Evolutionary conservation across 2,113 vertebrate genomes (phyloP), one percentile per base, ranked within the genome.

Genomic region (Albula goreensis): DNA sequence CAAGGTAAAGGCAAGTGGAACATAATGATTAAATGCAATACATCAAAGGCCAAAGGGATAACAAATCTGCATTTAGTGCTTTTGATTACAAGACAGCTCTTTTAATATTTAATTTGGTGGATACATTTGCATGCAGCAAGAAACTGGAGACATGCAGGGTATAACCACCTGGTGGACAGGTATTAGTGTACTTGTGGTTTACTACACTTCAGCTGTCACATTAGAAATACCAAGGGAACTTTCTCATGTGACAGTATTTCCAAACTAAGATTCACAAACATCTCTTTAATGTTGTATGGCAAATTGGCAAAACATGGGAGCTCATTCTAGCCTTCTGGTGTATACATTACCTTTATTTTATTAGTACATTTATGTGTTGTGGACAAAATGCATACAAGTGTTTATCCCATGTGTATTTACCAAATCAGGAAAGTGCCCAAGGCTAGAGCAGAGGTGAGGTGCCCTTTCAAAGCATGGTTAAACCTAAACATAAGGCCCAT

Each of bases 41-140:
- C 9, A 60, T 12, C 1, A 60, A 57, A 85, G 52, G 56, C 31
- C 31, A 48, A 80, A 85, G 84, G 15, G 9, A 19, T 11, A 11
- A 50, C 77, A 49, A 80, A 41, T 79, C 41, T 7, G n/a, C n/a
- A 12, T 79, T 56, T 50, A 57, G 90, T 85, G 89, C 88, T 85
- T 86, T 79, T 89, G 91, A 93, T 95, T 93, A 93, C 90, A 92
- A 93, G 86, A 91, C 91, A 94, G 92, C 89, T 85, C 57, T 17
- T 81, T 94, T 88, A 94, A 94, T 95, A 92, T 94, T 94, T 94
- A 63, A 94, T 93, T 15, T 89, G 88, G 86, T 79, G 70, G 88
- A 90, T 85, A 86, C 83, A 83, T 89, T 50, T 49, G 60, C 79
- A 74, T 82, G 86, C 85, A 81, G 82, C 66, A 83, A 63, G 93